Base-by-base conservation (phyloP, 2,797 vertebrate species). In the Acanthornis magna region DNA sequence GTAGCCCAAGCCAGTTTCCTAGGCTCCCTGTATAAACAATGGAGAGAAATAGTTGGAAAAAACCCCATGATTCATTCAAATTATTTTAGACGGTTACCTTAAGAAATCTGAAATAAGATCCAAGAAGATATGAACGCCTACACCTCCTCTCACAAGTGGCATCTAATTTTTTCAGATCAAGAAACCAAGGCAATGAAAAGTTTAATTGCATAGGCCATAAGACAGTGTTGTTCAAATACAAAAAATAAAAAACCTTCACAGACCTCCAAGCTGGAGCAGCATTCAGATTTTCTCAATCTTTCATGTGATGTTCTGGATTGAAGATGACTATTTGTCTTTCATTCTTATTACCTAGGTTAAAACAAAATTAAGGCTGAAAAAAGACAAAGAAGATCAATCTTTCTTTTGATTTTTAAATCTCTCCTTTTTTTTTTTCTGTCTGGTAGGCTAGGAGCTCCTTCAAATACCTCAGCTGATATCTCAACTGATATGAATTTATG, bases 71-170 rank as follows among this genome's bases (percentile, higher is more conserved):
- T 88, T 93, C 85, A 95, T 92, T 93, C 61, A 40, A 80, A 92
- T 91, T 89, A 94, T 88, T 96, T 94, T 91, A 94, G 81, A 77
- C 47, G 57, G 65, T 92, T 95, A 88, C 84, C 70, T 93, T 92
- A 85, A 67, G 75, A 88, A 91, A 43, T 66, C 55, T 89, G 70
- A 94, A 97, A 85, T 76, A 84, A 95, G 79, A 95, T 78, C 66
- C 89, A 72, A 91, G 68, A 88, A 85, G 72, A 91, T 70, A 94
- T 63, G 76, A 92, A 96, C 30, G 2, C 89, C 85, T 89, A 91
- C 89, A 90, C 22, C 43, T 86, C n/a, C 65, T 86, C 29, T 89
- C 62, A 62, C 40, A 86, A 83, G 48, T 58, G 29, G n/a, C 51
- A 88, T 83, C 58, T 80, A 67, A 43, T 89, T 93, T 93, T 92